Evolutionary conservation across 2,888 invertebrate species (phyloP), one percentile per base, ranked within the genome.

Genomic region (Elegia similella): DNA sequence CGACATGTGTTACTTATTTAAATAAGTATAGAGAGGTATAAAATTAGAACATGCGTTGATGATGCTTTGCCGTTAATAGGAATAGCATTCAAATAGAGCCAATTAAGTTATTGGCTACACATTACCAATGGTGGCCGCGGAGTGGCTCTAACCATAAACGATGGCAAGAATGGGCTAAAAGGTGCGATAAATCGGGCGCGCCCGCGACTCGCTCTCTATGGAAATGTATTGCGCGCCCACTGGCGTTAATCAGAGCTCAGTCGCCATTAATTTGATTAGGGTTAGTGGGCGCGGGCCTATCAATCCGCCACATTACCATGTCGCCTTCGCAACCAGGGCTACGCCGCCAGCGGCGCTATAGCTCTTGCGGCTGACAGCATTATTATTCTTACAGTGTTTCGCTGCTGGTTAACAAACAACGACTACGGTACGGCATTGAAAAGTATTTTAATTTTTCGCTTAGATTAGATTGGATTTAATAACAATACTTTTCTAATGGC

Each of bases 251-350:
- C 91, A 91, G 86, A 80, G 88, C 82, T 84, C 82, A 83, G 84
- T 80, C 80, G 81, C 87, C 87, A 90, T 91, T 89, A 88, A 88
- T 91, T 90, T 91, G 89, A 91, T 91, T 91, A 90, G 90, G 91
- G 91, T 91, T 91, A 90, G 82, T 90, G 87, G 90, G 89, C 85
- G 88, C 80, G 86, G 89, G 85, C 64, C 88, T 86, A 90, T 90
- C 89, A 90, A 90, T 90, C 88, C 84, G 70, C 69, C 80, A 73
- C 86, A 89, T 91, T 88, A 89, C 87, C 90, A 89, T 89, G 87
- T 79, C 81, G 77, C 70, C 69, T 67, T 59, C 43, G 56, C 60
- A 56, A 50, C 52, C 62, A 78, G 82, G 82, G 82, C 67, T 79
- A 70, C 67, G 62, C 62, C 55, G 53, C 57, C 47, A 56, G 55